Percentiles rank a stretch among this genome's conserved stretches.
These are phyloP conservation scores for Rhineura floridana DNA, from an alignment of 2,113 vertebrate genomes.

Conservation along the genomic window DNA sequence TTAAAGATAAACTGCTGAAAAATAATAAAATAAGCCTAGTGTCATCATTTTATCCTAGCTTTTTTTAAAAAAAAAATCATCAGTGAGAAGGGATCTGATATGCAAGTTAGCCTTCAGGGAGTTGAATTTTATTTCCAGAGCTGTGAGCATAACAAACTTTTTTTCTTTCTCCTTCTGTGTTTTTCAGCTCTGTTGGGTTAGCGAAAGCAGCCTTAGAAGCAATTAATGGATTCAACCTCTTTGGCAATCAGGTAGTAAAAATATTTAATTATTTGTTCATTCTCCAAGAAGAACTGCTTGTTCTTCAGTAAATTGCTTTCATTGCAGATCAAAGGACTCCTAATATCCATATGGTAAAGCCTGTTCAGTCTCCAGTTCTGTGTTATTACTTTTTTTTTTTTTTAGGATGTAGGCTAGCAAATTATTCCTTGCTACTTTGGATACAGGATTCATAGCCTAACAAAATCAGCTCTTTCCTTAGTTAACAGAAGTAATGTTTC, in stretches of 20 bases:
- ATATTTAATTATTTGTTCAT: slow-evolving; percentile 39
- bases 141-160: slow-evolving; percentile 25
- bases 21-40: slow-evolving; percentile 10
- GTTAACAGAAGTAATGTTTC: slow-evolving; percentile 18
- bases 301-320: slow-evolving; percentile 47
- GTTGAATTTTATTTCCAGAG: slow-evolving; percentile 23
- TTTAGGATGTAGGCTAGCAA: slow-evolving; percentile 15
- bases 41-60: slow-evolving; percentile 22
- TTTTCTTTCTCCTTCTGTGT: slow-evolving; percentile 13
- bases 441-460: not conserved
- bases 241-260: slow-evolving; percentile 93
- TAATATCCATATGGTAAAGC: slow-evolving; percentile 2
- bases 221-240: slow-evolving; percentile 98
- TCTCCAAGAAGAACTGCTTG: slow-evolving; percentile 54
- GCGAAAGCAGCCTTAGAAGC: slow-evolving; percentile 98
- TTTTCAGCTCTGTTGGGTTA: slow-evolving; percentile 90
- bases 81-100: slow-evolving; percentile 23
- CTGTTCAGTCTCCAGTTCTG: slow-evolving; percentile 11
- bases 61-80: slow-evolving; percentile 25
- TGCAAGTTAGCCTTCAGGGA: slow-evolving; percentile 36
- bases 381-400: not conserved
- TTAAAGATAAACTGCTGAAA: slow-evolving; percentile 54
- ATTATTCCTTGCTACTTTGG: slow-evolving; percentile 18
- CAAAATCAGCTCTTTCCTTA: slow-evolving; percentile 18
- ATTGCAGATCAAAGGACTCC: slow-evolving; percentile 6